These are phyloP conservation scores for Agriotes lineatus DNA, from an alignment of 2,888 invertebrate genomes.

Conservation along the genomic window DNA sequence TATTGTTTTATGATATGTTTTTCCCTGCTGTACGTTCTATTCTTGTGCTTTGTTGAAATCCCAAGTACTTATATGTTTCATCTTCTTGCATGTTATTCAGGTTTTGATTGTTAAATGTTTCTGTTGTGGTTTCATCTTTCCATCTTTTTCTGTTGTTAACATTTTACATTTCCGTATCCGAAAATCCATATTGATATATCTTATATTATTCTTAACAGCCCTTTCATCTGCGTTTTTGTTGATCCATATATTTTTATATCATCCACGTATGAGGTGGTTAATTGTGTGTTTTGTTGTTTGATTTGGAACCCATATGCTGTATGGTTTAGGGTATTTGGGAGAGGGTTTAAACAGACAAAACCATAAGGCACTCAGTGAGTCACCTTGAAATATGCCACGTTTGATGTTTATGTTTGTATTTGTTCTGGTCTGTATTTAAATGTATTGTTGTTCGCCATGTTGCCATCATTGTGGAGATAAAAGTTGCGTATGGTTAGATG, in stretches of 20 bases:
- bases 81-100: too few species aligned
- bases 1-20: too few species aligned
- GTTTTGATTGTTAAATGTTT: too few species aligned
- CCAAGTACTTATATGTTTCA: neutral
- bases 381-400: neutral
- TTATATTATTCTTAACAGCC: too few species aligned
- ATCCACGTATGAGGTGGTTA: neutral
- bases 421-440: too few species aligned
- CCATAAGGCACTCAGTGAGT: too few species aligned
- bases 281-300: neutral
- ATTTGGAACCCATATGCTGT: neutral
- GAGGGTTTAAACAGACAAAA: too few species aligned
- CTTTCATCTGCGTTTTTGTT: neutral
- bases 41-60: neutral
- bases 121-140: neutral
- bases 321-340: neutral
- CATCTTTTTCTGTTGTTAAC: neutral
- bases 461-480: neutral
- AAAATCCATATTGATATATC: too few species aligned
- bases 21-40: neutral
- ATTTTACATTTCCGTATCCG: neutral
- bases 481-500: neutral
- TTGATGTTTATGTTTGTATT: too few species aligned
- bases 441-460: neutral
- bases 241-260: neutral